Base-by-base conservation (phyloP, 2,113 vertebrate species). In the Apistogramma diplotaenia region DNA sequence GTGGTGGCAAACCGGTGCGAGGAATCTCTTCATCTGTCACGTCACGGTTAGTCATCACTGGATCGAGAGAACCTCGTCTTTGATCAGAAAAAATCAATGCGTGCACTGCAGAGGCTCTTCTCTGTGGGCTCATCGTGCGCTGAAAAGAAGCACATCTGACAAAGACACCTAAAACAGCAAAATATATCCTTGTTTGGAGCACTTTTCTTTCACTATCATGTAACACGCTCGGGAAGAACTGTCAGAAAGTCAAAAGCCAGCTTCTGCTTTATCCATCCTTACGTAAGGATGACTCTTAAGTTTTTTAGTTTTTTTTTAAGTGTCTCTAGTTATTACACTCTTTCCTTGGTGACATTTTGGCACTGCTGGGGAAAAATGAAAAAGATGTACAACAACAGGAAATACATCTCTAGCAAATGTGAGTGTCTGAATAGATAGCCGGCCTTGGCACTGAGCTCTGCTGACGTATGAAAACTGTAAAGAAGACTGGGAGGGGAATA, bases 31-130 rank as follows among this genome's bases (percentile, higher is more conserved):
- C 85, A 89, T 90, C 87, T 88, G 86, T 92, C 87, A 89, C 43
- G 78, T 88, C 77, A 49, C 78, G 18, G 87, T 93, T 91, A 93
- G 90, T 91, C 89, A 91, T 89, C 75, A 51, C 23, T 2, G 57
- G 80, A 88, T 91, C 86, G 82, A 91, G 83, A 83, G 62, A 70
- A 37, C 53, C 0, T 12, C 33, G 40, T 90, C 85, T 93, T 93
- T 93, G 82, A 91, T 93, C 89, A 84, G 85, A 84, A 87, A 88
- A 90, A 93, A 91, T 91, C 82, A 87, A 92, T 93, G 83, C 43
- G 49, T 86, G 58, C 82, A 74, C 78, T 82, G 88, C 82, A 85
- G 87, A 89, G 88, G 89, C 81, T 92, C 86, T 81, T 84, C 79
- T 91, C 88, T 87, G 90, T 91, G 87, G 85, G 89, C 77, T 84